These are phyloP conservation scores for Schizopygopsis malacanthus DNA, from an alignment of 2,797 vertebrate genomes.

Conservation along the genomic window DNA sequence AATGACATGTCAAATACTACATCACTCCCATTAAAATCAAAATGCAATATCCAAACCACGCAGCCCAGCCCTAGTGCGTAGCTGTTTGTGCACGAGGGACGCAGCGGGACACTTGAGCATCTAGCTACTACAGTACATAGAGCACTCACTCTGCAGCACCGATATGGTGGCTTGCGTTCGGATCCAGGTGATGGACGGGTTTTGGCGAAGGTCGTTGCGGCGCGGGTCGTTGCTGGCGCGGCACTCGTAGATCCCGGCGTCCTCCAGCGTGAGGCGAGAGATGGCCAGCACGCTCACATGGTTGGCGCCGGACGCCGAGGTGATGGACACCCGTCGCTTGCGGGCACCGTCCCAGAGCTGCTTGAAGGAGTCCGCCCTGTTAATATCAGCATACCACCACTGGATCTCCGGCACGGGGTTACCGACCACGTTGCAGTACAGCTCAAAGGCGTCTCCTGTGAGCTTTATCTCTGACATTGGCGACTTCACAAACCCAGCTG, in stretches of 20 bases:
- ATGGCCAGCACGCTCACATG: conserved; percentile 96
- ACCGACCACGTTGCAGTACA: conserved; percentile 99
- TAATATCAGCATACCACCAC: conserved; percentile 99
- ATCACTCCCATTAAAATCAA: not conserved
- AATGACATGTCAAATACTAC: not conserved
- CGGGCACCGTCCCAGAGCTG: conserved; percentile 97
- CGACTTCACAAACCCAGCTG: conserved; percentile 99
- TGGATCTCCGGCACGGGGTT: conserved; percentile 99
- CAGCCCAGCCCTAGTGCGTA: not conserved
- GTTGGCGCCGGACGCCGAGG: conserved; percentile 94
- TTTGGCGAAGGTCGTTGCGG: conserved; percentile 97
- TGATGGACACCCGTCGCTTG: conserved; percentile 95
- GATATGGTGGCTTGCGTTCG: conserved; percentile 98
- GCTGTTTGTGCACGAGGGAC: not conserved
- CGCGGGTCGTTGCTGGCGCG: conserved; percentile 98
- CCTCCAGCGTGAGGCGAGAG: conserved; percentile 94
- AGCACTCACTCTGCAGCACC: conserved; percentile 99
- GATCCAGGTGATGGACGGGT: conserved; percentile 98
- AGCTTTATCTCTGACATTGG: conserved; percentile 99
- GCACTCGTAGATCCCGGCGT: conserved; percentile 99
- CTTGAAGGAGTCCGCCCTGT: conserved; percentile 98
- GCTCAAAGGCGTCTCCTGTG: conserved; percentile 99
- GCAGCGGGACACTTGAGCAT: conserved; percentile 57
- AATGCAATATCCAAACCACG: not conserved
- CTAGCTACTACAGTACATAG: conserved; percentile 88